Conservation (phyloP, 2,888 invertebrate species). For the Noctua fimbriata region DNA sequence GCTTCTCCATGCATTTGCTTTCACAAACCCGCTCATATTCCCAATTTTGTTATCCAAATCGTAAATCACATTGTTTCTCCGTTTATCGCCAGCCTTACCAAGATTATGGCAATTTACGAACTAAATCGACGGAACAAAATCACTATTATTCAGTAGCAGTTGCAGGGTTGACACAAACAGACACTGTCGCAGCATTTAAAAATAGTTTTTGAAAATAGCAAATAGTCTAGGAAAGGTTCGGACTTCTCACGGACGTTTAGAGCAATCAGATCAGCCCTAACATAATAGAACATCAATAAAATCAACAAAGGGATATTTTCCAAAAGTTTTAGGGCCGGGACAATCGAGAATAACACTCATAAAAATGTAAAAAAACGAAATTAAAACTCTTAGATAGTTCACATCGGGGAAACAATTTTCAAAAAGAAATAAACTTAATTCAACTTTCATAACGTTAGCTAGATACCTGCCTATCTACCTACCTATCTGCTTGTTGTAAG, state of each 20-base stretch:
- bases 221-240: neutral
- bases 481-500: no score
- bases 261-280: neutral
- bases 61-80: constrained; percentile 55
- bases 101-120: constrained; percentile 66
- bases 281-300: neutral
- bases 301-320: neutral
- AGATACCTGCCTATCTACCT: no score
- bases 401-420: neutral
- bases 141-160: constrained; percentile 59
- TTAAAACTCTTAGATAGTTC: neutral
- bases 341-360: neutral
- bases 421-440: no score
- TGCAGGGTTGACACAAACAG: constrained; percentile 42
- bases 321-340: neutral
- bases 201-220: neutral
- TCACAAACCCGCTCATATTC: constrained; percentile 19
- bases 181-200: neutral
- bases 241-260: neutral
- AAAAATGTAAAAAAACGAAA: neutral
- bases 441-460: no score
- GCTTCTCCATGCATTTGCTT: constrained; percentile 6
- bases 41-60: constrained; percentile 28
- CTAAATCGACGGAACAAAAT: constrained; percentile 69
- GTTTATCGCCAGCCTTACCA: constrained; percentile 46